phyloP scores from a whole-genome alignment of 2,113 vertebrate species.

The Nothoprocta perdicaria region DNA sequence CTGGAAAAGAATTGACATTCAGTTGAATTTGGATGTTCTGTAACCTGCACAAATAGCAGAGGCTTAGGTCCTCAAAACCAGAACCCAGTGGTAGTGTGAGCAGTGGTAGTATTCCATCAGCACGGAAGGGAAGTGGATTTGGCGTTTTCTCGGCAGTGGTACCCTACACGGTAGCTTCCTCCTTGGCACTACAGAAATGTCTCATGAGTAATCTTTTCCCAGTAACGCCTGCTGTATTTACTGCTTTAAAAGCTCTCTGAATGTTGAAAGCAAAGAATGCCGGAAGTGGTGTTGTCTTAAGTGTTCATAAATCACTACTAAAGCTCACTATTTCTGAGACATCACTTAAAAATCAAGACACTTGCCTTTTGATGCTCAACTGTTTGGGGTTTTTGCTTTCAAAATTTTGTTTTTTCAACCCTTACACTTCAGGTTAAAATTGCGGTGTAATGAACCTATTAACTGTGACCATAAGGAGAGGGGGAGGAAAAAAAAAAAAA shows the following conservation, averaged over 20 bases:
- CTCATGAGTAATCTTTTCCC: neutral
- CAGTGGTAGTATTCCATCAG: no score
- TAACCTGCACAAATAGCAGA: neutral
- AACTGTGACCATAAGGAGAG: neutral
- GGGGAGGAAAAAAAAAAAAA: no score
- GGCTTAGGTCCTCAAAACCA: neutral
- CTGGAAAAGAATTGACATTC: neutral
- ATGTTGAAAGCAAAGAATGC: neutral
- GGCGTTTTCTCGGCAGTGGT: neutral
- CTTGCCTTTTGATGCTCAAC: neutral
- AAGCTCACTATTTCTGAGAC: neutral
- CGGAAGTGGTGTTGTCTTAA: neutral
- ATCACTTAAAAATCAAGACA: neutral
- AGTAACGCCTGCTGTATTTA: neutral
- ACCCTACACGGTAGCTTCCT: neutral
- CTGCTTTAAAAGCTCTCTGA: neutral
- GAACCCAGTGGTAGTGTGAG: neutral
- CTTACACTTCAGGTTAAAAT: neutral
- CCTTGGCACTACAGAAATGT: neutral
- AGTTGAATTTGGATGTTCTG: neutral
- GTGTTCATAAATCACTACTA: neutral
- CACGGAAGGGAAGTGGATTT: neutral
- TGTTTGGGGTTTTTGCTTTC: neutral
- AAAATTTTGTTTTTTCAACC: neutral
- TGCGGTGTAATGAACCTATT: neutral